Evolutionary conservation across 2,888 invertebrate genomes (phyloP), one percentile per base, ranked within the genome.

Genomic region (Volucella inanis): DNA sequence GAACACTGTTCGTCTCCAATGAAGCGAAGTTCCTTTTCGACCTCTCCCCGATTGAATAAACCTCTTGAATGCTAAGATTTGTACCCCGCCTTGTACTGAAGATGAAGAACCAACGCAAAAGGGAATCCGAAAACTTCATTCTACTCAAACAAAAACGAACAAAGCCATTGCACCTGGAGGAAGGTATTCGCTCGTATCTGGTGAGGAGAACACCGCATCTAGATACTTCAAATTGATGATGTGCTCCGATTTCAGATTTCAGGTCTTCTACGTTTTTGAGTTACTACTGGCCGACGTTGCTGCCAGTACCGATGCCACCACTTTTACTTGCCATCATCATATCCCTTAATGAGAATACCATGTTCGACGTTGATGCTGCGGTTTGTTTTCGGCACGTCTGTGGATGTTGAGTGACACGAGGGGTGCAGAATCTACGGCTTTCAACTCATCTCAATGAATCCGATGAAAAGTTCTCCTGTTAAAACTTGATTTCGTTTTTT

Each of bases 281-380:
- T 67, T 68, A 64, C 65, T 71, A 14, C 39, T 71, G 54, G 47
- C 57, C 45, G 31, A 31, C 22, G 38, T 52, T 52, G 39, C 18
- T 22, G 18, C 18, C 18, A 22, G 2, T 3, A 22, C 18, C 18
- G 18, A 0, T 3, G 18, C 43, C 47, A 31, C 49, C 64, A 47
- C 55, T 31, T 15, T 45, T 38, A 11, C 11, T n/a, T 10, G 15
- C 54, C 49, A 11, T 49, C 57, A 45, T 12, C 67, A 52, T 10
- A 55, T 52, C 65, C 55, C 64, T 57, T 85, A 85, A 85, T 85
- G 85, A 85, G 81, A 67, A 85, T 85, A 72, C 62, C 85, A 62
- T 85, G 81, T 85, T 85, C 72, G 76, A 57, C 18, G 76, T 81
- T 85, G 81, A 85, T 72, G 81, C 85, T 85, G 81, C 71, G 81